phyloP scores from a whole-genome alignment of 2,797 vertebrate species.

The Tenualosa ilisha region DNA sequence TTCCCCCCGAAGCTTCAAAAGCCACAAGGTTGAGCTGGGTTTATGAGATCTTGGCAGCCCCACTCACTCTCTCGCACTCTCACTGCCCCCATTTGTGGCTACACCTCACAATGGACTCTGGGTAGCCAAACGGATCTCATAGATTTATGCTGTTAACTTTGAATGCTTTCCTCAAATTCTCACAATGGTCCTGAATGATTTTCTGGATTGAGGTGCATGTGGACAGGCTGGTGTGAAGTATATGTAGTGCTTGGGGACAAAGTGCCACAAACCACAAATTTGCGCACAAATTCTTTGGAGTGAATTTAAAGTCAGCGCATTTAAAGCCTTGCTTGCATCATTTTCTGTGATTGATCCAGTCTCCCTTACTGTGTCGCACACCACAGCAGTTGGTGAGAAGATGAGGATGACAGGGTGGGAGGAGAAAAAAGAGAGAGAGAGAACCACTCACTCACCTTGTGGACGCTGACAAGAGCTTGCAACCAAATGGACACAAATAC shows the following conservation, averaged over 20 bases:
- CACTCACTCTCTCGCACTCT: neutral
- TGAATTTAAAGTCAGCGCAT: neutral
- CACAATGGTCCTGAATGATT: neutral
- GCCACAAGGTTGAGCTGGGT: conserved; percentile 42
- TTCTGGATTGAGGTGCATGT: conserved; percentile 9
- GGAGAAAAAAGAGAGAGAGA: neutral
- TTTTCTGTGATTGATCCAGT: neutral
- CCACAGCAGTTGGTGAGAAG: neutral
- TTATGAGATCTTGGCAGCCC: conserved; percentile 43
- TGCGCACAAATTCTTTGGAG: neutral
- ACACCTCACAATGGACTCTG: neutral
- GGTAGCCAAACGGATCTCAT: neutral
- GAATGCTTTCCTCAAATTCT: neutral
- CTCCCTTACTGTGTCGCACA: neutral
- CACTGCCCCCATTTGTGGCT: neutral
- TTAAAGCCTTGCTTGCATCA: neutral
- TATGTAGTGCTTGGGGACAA: neutral
- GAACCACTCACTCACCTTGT: neutral
- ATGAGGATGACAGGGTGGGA: neutral
- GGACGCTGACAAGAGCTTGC: neutral
- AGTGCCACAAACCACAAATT: neutral
- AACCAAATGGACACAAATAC: neutral
- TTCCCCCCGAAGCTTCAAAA: conserved; percentile 44
- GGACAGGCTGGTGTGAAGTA: neutral
- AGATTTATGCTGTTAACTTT: conserved; percentile 26